phyloP scores from a whole-genome alignment of 2,113 vertebrate species.

The Lepisosteus osseus region DNA sequence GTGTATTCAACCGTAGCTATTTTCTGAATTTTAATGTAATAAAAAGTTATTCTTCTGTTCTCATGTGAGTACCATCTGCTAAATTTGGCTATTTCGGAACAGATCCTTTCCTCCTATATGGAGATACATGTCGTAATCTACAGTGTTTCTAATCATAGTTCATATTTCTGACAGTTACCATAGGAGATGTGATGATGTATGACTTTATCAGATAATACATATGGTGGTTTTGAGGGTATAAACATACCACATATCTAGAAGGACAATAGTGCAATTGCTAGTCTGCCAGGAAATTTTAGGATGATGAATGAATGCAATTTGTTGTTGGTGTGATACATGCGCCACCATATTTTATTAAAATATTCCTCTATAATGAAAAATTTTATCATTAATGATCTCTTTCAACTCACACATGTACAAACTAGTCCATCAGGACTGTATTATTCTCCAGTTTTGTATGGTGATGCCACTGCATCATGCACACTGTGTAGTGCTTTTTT shows the following conservation, averaged over 20 bases:
- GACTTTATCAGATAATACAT: constrained; percentile 24
- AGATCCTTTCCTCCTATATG: too few relatives aligned
- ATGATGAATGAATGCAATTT: constrained; percentile 29
- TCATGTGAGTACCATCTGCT: too few relatives aligned
- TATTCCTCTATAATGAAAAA: constrained; percentile 13
- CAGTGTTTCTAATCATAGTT: constrained; percentile 36
- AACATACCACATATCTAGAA: constrained; percentile 2
- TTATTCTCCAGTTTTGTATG: too few relatives aligned
- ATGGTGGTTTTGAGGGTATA: constrained; percentile 37
- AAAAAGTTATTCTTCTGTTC: too few relatives aligned
- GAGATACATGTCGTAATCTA: too few relatives aligned
- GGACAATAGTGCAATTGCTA: constrained; percentile 9
- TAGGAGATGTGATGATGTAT: constrained; percentile 59
- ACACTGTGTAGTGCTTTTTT: too few relatives aligned
- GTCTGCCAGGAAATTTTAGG: constrained; percentile 7
- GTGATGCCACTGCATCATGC: too few relatives aligned
- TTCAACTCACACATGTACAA: not conserved
- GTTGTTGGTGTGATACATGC: constrained; percentile 9
- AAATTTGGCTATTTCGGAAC: too few relatives aligned
- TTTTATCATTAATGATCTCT: constrained; percentile 26
- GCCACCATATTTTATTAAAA: constrained; percentile 27
- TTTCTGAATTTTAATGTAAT: too few relatives aligned
- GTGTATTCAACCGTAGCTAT: too few relatives aligned
- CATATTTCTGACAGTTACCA: constrained; percentile 52
- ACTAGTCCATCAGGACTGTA: constrained; percentile 18